Evolutionary conservation across 2,888 invertebrate genomes (phyloP).

Genomic region (Agrochola litura): DNA sequence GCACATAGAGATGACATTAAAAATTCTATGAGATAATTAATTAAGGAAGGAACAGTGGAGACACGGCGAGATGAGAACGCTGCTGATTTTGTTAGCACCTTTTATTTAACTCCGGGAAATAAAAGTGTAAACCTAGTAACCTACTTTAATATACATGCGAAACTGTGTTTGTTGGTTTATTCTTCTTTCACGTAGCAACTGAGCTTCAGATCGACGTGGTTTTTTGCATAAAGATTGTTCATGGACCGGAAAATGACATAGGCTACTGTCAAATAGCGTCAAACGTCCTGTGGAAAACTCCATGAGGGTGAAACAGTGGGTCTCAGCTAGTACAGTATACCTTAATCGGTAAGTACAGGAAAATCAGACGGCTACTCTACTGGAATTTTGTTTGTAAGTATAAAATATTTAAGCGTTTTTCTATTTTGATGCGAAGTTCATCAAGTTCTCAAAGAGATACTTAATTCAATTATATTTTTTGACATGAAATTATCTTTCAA

Average conservation of each 20-base stretch:
- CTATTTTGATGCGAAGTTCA: neutral
- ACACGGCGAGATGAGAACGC: conserved; percentile 40
- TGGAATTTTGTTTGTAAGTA: neutral
- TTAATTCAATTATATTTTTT: neutral
- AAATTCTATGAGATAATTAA: conserved; percentile 61
- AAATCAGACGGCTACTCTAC: conserved; percentile 5
- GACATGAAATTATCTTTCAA: conserved; percentile 5
- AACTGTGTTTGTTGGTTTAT: neutral
- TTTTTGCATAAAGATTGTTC: neutral
- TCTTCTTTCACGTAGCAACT: neutral
- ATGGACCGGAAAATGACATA: neutral
- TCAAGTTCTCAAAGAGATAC: conserved; percentile 22
- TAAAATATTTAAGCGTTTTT: neutral
- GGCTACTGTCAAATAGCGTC: neutral
- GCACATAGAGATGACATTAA: conserved; percentile 62
- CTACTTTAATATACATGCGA: neutral
- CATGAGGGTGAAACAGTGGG: neutral
- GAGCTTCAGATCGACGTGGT: neutral
- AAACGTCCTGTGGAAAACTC: neutral
- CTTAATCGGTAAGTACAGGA: neutral
- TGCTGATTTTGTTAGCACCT: conserved; percentile 49
- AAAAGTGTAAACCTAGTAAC: conserved; percentile 19
- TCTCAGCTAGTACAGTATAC: neutral
- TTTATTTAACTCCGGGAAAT: conserved; percentile 42
- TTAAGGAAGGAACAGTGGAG: conserved; percentile 41